phyloP scores from a whole-genome alignment of 1,140 invertebrate genomes.

The Calliopsis andreniformis region DNA sequence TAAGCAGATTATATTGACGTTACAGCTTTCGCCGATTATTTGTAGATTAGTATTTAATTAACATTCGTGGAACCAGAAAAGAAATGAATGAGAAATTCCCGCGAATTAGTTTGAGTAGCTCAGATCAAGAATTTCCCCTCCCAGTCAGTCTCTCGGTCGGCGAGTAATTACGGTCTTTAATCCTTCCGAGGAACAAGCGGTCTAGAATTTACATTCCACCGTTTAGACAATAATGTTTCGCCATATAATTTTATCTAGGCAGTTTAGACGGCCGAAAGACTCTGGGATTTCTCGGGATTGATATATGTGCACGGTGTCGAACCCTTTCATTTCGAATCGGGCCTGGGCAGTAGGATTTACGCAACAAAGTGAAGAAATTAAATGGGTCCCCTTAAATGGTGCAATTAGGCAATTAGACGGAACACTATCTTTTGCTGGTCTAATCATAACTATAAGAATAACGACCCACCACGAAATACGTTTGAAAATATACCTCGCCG shows the following conservation, averaged over 20 bases:
- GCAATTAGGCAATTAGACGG: slow-evolving; percentile 59
- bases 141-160: slow-evolving; percentile 37
- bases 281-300: slow-evolving; percentile 48
- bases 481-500: slow-evolving; percentile 9
- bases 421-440: slow-evolving; percentile 53
- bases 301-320: slow-evolving; percentile 53
- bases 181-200: slow-evolving; percentile 66
- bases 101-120: slow-evolving; percentile 76
- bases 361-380: slow-evolving; percentile 59
- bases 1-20: not conserved
- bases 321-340: slow-evolving; percentile 61
- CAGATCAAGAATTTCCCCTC: slow-evolving; percentile 72
- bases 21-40: no score
- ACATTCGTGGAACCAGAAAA: no score
- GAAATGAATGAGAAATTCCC: no score
- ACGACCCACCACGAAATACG: not conserved
- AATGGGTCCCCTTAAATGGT: slow-evolving; percentile 55
- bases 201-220: slow-evolving; percentile 69
- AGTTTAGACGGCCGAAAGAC: slow-evolving; percentile 39
- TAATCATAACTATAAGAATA: slow-evolving; percentile 51
- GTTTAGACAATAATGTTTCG: slow-evolving; percentile 55
- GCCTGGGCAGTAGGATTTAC: slow-evolving; percentile 46
- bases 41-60: no score
- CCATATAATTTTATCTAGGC: slow-evolving; percentile 66
- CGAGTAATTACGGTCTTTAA: slow-evolving; percentile 65